Conservation (phyloP, 2,797 vertebrate genomes). For the Sebastes hopkinsi region DNA sequence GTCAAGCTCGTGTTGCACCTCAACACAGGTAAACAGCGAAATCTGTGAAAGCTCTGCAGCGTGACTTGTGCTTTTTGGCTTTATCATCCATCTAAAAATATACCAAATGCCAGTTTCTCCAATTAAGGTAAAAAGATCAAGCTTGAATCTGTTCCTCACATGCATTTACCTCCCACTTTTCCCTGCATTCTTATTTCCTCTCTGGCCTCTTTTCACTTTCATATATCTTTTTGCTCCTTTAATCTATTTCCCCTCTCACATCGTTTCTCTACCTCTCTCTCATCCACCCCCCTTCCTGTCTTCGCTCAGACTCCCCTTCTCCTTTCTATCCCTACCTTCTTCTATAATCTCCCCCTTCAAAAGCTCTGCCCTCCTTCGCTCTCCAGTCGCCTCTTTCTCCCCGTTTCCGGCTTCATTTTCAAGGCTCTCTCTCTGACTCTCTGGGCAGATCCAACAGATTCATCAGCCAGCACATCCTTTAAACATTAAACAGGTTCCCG, state of each 20-base stretch:
- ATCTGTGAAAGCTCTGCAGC: conserved; percentile 4
- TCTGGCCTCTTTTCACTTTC: conserved; percentile 18
- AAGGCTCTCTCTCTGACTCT: conserved; percentile 5
- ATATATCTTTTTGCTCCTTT: conserved; percentile 46
- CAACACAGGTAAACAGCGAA: conserved; percentile 21
- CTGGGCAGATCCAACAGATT: conserved; percentile 40
- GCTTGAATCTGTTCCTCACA: neutral
- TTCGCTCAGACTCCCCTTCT: neutral
- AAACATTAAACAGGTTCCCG: conserved; percentile 55
- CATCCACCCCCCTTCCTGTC: neutral
- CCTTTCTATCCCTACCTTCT: neutral
- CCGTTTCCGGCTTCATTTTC: conserved; percentile 16
- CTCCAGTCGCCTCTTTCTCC: neutral
- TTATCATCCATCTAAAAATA: conserved; percentile 49
- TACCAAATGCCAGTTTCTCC: conserved; percentile 12
- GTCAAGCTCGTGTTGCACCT: neutral
- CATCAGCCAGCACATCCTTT: conserved; percentile 42
- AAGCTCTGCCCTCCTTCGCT: neutral
- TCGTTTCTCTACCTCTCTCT: conserved; percentile 38
- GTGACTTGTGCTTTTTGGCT: conserved; percentile 10
- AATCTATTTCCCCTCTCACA: conserved; percentile 47
- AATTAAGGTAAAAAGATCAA: conserved; percentile 47
- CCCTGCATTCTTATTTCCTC: conserved; percentile 45
- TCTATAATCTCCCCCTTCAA: conserved; percentile 7
- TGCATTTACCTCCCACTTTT: conserved; percentile 22